A percentile compares a stretch with the other conserved stretches of the same genome.
phyloP scores from a whole-genome alignment of 2,797 vertebrate species.

The Amblyopsis hoosieri region DNA sequence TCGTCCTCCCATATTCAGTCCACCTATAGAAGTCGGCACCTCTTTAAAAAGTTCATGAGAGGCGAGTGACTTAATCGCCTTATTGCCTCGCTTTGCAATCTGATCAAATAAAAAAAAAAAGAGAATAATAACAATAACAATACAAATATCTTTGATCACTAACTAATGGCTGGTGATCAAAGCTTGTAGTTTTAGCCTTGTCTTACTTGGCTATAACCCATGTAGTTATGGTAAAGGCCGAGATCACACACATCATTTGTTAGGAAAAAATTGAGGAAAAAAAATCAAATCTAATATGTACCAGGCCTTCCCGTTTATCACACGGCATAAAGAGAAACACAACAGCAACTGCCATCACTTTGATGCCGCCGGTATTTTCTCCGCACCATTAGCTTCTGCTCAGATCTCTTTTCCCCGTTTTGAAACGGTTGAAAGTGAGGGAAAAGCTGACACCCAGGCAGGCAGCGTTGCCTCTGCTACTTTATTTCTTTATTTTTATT shows the following conservation, averaged over 20 bases:
- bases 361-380: conserved; percentile 24
- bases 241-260: conserved; percentile 9
- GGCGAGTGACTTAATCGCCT: neutral
- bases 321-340: neutral
- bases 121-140: too few species aligned
- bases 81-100: neutral
- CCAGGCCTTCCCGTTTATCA: conserved; percentile 13
- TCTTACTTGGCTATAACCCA: conserved; percentile 6
- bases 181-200: conserved; percentile 9
- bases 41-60: neutral
- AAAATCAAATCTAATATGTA: conserved; percentile 14
- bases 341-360: neutral
- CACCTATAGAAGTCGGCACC: neutral
- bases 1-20: neutral
- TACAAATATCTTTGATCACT: too few species aligned
- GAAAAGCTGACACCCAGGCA: conserved; percentile 18
- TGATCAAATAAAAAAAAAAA: neutral
- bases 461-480: conserved; percentile 11
- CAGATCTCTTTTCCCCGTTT: neutral
- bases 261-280: too few species aligned
- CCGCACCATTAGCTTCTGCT: conserved; percentile 21
- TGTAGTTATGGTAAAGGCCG: neutral
- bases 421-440: conserved; percentile 13
- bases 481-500: conserved; percentile 4
- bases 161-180: neutral